Evolutionary conservation across 2,797 vertebrate species (phyloP).

Genomic region (Tachyglossus aculeatus): DNA sequence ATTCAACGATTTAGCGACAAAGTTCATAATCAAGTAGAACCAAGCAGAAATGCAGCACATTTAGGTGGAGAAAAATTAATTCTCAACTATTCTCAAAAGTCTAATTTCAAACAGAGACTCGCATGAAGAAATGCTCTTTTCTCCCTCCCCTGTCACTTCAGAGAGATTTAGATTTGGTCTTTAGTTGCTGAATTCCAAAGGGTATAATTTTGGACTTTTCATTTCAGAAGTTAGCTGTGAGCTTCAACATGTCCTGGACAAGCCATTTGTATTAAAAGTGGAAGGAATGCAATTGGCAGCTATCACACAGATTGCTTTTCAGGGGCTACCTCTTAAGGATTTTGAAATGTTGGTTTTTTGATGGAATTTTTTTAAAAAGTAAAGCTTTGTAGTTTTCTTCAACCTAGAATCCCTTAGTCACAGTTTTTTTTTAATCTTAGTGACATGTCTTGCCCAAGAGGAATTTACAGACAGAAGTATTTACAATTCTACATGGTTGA

Average conservation of each 20-base stretch:
- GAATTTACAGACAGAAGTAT: too few species aligned
- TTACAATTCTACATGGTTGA: too few species aligned
- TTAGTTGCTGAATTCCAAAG: neutral
- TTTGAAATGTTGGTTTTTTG: too few species aligned
- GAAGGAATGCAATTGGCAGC: neutral
- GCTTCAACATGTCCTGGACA: neutral
- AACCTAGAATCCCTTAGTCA: too few species aligned
- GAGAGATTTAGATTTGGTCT: conserved; percentile 6
- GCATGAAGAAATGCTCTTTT: neutral
- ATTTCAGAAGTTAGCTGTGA: neutral
- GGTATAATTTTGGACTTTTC: neutral
- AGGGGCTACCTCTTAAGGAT: too few species aligned
- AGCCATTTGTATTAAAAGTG: neutral
- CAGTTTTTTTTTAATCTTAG: too few species aligned
- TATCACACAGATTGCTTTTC: neutral
- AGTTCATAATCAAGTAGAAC: too few species aligned
- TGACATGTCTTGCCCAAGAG: too few species aligned
- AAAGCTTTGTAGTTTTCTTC: too few species aligned
- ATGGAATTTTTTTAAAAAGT: too few species aligned
- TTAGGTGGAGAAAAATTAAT: conserved; percentile 6
- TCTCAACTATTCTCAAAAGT: neutral
- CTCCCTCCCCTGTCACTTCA: conserved; percentile 1
- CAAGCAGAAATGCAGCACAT: too few species aligned
- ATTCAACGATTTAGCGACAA: too few species aligned
- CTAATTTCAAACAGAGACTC: conserved; percentile 1